A percentile compares a stretch with the other conserved stretches of the same genome.
Conservation (phyloP, 1,140 invertebrate genomes). For the Drosophila parvula region DNA sequence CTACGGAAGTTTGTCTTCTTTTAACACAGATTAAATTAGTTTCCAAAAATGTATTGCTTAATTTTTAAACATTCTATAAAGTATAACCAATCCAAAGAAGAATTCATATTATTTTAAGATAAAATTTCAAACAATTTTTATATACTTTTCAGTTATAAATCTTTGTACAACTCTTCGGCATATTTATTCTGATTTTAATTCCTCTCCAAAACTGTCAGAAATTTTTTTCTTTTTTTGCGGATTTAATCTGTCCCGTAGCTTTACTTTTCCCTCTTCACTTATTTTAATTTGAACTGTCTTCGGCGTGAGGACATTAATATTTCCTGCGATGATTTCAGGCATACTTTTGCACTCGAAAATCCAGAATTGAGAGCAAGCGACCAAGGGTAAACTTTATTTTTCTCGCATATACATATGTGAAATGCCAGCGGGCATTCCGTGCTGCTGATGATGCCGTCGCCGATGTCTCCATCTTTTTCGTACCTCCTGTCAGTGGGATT, state of each 20-base stretch:
- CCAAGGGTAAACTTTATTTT: constrained; percentile 25
- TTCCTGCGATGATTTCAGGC: constrained; percentile 22
- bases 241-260: background rate
- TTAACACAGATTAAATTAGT: background rate
- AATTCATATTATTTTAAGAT: no score
- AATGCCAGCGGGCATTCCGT: constrained; percentile 51
- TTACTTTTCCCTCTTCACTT: constrained; percentile 1
- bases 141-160: background rate
- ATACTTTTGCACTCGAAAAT: constrained; percentile 15
- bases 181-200: background rate
- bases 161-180: background rate
- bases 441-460: constrained; percentile 15
- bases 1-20: background rate
- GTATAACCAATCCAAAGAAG: accelerated
- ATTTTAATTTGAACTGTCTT: constrained; percentile 21
- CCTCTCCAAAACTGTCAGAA: background rate
- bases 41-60: background rate
- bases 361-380: constrained; percentile 13
- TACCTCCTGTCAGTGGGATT: constrained; percentile 45
- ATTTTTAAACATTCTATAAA: background rate
- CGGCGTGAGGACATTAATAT: constrained; percentile 29
- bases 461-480: constrained; percentile 63
- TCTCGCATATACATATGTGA: constrained; percentile 32
- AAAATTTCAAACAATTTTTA: no score
- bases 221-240: background rate